These are phyloP conservation scores for Thyatira batis DNA, from an alignment of 2,888 invertebrate genomes.

Conservation along the genomic window DNA sequence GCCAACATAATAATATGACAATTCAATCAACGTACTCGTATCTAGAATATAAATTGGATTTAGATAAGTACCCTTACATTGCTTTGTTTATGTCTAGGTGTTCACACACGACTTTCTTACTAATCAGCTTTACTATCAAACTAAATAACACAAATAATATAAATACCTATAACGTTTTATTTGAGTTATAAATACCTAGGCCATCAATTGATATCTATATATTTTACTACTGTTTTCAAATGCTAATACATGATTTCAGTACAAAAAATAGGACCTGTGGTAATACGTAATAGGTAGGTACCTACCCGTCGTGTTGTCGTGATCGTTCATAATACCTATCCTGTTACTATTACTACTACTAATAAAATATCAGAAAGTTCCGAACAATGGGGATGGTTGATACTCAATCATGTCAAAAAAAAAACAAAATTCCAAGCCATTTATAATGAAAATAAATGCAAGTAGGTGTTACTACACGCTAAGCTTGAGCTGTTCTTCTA, in stretches of 20 bases:
- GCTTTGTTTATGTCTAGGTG: background rate
- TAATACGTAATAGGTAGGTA: too few species aligned
- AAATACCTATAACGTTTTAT: too few species aligned
- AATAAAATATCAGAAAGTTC: too few species aligned
- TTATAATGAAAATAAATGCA: conserved; percentile 13
- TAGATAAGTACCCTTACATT: background rate
- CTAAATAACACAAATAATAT: too few species aligned
- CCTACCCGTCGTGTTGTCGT: conserved; percentile 52
- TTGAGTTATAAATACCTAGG: background rate
- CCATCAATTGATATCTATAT: conserved; percentile 7
- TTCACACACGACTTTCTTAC: too few species aligned
- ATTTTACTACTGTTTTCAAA: conserved; percentile 27
- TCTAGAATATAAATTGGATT: background rate
- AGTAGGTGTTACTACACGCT: background rate
- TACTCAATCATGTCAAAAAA: too few species aligned
- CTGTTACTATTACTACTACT: too few species aligned
- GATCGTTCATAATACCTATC: conserved; percentile 54
- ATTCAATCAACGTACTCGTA: background rate
- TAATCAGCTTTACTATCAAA: too few species aligned
- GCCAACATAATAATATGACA: too few species aligned
- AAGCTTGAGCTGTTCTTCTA: background rate
- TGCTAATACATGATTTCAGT: conserved; percentile 45
- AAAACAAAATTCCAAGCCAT: too few species aligned
- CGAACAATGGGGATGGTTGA: too few species aligned
- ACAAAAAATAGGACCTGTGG: conserved; percentile 32